Evolutionary conservation across 2,797 vertebrate genomes (phyloP), one percentile per base, ranked within the genome.

Genomic region (Gobionotothen gibberifrons): DNA sequence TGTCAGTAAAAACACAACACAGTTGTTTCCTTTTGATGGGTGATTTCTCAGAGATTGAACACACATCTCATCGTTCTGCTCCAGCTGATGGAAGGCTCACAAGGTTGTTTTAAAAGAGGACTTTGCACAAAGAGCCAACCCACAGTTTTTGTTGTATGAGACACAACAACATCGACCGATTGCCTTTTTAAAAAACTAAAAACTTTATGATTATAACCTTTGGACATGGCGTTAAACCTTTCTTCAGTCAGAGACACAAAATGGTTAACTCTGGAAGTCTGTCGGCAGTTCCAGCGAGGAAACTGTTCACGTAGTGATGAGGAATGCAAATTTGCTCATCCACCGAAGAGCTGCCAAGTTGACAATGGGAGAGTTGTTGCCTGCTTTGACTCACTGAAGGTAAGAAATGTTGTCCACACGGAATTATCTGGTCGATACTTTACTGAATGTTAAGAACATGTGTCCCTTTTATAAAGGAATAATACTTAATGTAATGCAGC

Each of bases 271-370:
- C 92, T 99, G 82, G 98, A 99, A 93, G 98, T 99, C 82, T 99
- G 98, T 93, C 97, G 98, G 79, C 98, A 99, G 86, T 99, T 98
- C 94, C 98, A 99, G 90, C 95, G 98, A 76, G 98, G 98, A 89
- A 99, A 98, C 49, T 99, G 98, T 94, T 99, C 98, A 13, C 97
- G 98, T 76, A 97, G 97, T 59, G 97, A 99, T 68, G 98, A 99
- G 93, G 98, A 99, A 95, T 99, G 98, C 96, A 99, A 99, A 94
- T 99, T 99, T 90, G 98, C 98, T 91, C 98, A 99, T 89, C 98
- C 98, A 60, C 96, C 98, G 22, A 99, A 99, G 95, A 99, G 98
- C 91, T 99, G 98, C 95, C 98, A 99, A 95, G 97, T 99, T 79
- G 98, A 99, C 93, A 99, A 99, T 61, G 98, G 98, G 85, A 95